phyloP scores from a whole-genome alignment of 2,888 invertebrate species.

The Lacanobia wlatinum region DNA sequence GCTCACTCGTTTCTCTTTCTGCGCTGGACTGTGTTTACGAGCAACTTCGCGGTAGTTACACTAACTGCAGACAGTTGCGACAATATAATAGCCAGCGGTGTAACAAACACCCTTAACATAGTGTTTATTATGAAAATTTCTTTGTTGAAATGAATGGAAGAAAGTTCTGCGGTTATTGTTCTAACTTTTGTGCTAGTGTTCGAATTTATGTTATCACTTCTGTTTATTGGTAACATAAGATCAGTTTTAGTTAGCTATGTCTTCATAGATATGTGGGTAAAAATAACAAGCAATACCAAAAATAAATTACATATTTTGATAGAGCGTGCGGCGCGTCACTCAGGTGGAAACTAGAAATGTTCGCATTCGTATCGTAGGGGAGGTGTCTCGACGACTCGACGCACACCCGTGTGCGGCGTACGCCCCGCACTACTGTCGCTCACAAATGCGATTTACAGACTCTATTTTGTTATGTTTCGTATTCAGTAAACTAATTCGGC shows the following conservation, averaged over 20 bases:
- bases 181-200: slow-evolving; percentile 28
- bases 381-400: slow-evolving; percentile 66
- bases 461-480: slow-evolving; percentile 76
- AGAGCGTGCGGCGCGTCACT: slow-evolving; percentile 76
- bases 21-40: slow-evolving; percentile 64
- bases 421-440: slow-evolving; percentile 62
- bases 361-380: slow-evolving; percentile 72
- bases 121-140: slow-evolving; percentile 57
- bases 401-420: slow-evolving; percentile 39
- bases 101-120: slow-evolving; percentile 54
- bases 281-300: slow-evolving; percentile 74
- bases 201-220: slow-evolving; percentile 42
- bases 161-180: slow-evolving; percentile 52
- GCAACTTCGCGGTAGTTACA: slow-evolving; percentile 61
- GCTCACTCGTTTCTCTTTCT: slow-evolving; percentile 65
- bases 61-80: slow-evolving; percentile 63
- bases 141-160: slow-evolving; percentile 53
- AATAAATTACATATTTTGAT: slow-evolving; percentile 85
- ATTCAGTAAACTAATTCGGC: slow-evolving; percentile 70
- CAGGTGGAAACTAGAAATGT: slow-evolving; percentile 83
- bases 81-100: slow-evolving; percentile 50
- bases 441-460: slow-evolving; percentile 82
- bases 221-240: slow-evolving; percentile 45
- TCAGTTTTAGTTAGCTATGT: slow-evolving; percentile 40
- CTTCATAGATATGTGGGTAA: slow-evolving; percentile 63